These are phyloP conservation scores for Scolopax rusticola DNA, from an alignment of 2,797 vertebrate species.

Conservation along the genomic window DNA sequence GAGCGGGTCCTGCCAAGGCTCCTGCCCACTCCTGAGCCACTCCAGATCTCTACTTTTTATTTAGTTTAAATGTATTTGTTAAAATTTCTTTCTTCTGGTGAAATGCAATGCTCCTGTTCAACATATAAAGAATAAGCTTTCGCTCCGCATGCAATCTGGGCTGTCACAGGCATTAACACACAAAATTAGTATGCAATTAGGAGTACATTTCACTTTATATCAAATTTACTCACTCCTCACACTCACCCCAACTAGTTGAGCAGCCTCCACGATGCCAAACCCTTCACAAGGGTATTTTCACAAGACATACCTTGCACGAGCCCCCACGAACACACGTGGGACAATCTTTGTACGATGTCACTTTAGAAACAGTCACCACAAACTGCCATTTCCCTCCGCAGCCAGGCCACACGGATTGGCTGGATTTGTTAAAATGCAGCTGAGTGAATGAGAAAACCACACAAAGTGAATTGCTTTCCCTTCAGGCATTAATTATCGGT, in stretches of 20 bases:
- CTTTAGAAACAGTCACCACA: neutral
- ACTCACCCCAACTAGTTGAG: neutral
- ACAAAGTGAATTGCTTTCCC: conserved; percentile 12
- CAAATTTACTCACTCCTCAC: neutral
- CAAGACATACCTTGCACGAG: neutral
- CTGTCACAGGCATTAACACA: neutral
- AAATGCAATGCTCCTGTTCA: neutral
- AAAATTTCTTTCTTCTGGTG: neutral
- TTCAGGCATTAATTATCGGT: conserved; percentile 26
- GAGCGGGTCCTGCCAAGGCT: neutral
- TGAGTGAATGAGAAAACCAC: neutral
- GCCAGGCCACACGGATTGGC: neutral
- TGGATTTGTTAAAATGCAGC: neutral
- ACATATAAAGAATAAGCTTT: neutral
- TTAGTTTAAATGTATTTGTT: neutral
- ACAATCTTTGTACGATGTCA: neutral
- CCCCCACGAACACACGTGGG: neutral
- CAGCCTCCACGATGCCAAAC: neutral
- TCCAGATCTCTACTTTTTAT: neutral
- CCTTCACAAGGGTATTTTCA: neutral
- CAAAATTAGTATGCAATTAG: neutral
- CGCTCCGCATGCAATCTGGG: neutral
- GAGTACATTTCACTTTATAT: neutral
- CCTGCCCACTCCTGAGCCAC: fast-evolving
- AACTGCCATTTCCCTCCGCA: neutral